Evolutionary conservation across 2,797 vertebrate genomes (phyloP).

Genomic region (Triplophysa bombifrons): DNA sequence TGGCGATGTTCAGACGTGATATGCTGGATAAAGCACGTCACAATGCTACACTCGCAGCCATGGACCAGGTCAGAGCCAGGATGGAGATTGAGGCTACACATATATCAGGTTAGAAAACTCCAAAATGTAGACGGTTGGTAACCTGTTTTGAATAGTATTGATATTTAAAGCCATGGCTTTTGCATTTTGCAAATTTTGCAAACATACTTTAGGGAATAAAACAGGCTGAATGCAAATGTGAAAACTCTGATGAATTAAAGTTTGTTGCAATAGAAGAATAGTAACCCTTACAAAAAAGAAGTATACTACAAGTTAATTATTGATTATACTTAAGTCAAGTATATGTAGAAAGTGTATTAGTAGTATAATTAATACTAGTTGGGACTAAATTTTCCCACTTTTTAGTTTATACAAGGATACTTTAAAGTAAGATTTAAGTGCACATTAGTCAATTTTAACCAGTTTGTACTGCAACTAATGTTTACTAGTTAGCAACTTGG

Average conservation of each 20-base stretch:
- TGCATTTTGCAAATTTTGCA: background rate
- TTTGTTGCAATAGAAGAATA: background rate
- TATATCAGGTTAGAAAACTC: slow-evolving; percentile 51
- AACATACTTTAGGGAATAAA: background rate
- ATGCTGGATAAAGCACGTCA: slow-evolving; percentile 66
- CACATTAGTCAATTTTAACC: no score
- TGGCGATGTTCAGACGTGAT: slow-evolving; percentile 68
- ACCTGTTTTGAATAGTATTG: background rate
- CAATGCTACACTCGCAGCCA: slow-evolving; percentile 71
- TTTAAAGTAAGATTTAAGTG: no score
- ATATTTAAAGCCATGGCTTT: background rate
- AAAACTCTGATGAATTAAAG: background rate
- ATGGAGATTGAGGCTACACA: slow-evolving; percentile 59
- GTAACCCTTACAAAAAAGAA: no score
- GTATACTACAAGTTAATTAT: no score
- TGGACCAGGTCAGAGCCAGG: slow-evolving; percentile 72
- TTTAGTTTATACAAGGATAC: no score
- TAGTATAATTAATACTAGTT: no score
- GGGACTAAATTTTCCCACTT: no score
- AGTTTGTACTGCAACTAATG: no score
- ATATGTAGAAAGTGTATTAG: no score
- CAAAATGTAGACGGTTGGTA: background rate
- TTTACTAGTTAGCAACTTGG: no score
- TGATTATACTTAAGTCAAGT: no score
- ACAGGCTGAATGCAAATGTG: background rate